Percentiles rank a stretch among this genome's conserved stretches.
These are phyloP conservation scores for Amphipyra berbera DNA, from an alignment of 2,888 invertebrate genomes.

Conservation along the genomic window DNA sequence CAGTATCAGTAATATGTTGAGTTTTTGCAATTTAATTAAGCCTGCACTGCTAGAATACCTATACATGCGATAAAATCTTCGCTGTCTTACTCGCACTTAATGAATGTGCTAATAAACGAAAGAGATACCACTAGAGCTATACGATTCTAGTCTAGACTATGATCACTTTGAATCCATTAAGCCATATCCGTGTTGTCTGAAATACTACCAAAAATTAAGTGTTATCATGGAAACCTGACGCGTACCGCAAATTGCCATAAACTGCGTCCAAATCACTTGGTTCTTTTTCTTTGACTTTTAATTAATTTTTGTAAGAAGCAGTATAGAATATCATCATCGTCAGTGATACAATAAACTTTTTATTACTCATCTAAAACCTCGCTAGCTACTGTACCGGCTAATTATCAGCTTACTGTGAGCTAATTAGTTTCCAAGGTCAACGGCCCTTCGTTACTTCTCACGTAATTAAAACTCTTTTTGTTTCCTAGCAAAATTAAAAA, in stretches of 20 bases:
- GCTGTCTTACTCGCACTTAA: constrained; percentile 43
- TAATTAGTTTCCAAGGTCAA: constrained; percentile 67
- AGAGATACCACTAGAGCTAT: constrained; percentile 38
- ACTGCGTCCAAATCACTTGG: constrained; percentile 18
- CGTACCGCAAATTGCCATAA: constrained; percentile 24
- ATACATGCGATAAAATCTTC: constrained; percentile 45
- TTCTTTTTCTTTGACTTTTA: constrained; percentile 2
- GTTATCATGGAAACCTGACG: constrained; percentile 29
- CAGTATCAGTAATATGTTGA: constrained; percentile 15
- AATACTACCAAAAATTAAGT: constrained; percentile 35
- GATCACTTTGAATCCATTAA: constrained; percentile 52
- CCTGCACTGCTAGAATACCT: constrained; percentile 32
- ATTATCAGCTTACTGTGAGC: constrained; percentile 58
- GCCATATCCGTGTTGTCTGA: constrained; percentile 40
- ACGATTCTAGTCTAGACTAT: constrained; percentile 36
- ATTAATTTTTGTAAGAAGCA: constrained; percentile 18
- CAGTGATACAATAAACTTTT: constrained; percentile 26
- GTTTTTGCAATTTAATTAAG: constrained; percentile 55
- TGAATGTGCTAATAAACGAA: constrained; percentile 30
- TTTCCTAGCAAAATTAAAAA: constrained; percentile 70
- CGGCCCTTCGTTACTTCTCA: constrained; percentile 58
- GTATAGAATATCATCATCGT: constrained; percentile 13
- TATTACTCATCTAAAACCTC: constrained; percentile 33
- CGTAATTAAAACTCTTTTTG: constrained; percentile 64
- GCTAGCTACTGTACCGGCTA: constrained; percentile 37